Conservation (phyloP, 1,140 invertebrate genomes). For the Zaprionus vittiger region DNA sequence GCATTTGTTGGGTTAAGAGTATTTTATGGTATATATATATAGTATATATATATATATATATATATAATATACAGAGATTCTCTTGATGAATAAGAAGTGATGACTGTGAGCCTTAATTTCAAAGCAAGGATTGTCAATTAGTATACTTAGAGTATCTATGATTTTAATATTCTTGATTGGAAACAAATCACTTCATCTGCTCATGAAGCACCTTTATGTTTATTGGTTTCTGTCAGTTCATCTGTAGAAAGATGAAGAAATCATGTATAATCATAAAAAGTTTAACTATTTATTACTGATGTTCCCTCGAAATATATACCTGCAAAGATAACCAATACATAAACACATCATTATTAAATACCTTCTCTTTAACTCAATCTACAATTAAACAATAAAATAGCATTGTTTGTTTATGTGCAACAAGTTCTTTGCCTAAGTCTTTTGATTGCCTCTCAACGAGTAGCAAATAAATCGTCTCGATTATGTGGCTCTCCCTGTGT, state of each 20-base stretch:
- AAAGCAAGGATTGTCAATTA: background rate
- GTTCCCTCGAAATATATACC: too few relatives aligned
- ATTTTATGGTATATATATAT: background rate
- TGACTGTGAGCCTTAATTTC: background rate
- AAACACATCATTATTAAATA: too few relatives aligned
- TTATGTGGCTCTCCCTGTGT: background rate
- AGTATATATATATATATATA: background rate
- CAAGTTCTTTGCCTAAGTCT: slow-evolving; percentile 43
- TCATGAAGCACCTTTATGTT: background rate
- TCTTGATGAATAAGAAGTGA: background rate
- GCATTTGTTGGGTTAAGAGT: background rate
- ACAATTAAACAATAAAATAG: background rate
- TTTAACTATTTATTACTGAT: background rate
- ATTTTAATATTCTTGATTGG: too few relatives aligned
- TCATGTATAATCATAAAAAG: background rate
- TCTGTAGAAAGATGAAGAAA: background rate
- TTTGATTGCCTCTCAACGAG: slow-evolving; percentile 40
- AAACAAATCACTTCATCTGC: background rate
- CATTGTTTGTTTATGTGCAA: background rate
- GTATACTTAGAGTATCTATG: background rate
- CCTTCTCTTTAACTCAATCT: too few relatives aligned
- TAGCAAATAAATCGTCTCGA: slow-evolving; percentile 47
- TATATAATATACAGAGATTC: background rate
- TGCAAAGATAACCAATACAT: too few relatives aligned
- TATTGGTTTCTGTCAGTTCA: too few relatives aligned